A percentile compares a stretch with the other conserved stretches of the same genome.
Conservation (phyloP, 2,113 vertebrate genomes). For the Pseudorasbora parva region DNA sequence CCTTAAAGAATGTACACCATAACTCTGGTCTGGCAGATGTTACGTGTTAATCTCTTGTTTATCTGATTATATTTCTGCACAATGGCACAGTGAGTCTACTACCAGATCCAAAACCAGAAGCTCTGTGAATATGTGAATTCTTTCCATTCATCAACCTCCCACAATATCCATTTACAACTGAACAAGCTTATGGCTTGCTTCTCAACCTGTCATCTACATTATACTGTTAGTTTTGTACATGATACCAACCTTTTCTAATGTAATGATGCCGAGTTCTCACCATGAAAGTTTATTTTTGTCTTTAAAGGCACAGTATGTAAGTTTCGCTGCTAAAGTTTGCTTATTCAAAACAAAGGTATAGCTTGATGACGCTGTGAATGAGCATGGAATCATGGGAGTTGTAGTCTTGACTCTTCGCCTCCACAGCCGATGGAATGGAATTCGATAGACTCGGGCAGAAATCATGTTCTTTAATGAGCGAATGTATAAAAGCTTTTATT, state of each 20-base stretch:
- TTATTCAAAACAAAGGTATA: too few relatives aligned
- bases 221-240: background rate
- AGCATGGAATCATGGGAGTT: too few relatives aligned
- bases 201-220: too few relatives aligned
- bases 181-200: slow-evolving; percentile 1
- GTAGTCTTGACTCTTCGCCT: too few relatives aligned
- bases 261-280: background rate
- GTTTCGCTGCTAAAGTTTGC: too few relatives aligned
- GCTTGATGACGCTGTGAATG: too few relatives aligned
- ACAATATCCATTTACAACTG: slow-evolving; percentile 36
- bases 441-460: too few relatives aligned
- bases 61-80: slow-evolving; percentile 41
- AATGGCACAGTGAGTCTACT: slow-evolving; percentile 20
- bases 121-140: slow-evolving; percentile 33
- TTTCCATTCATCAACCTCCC: slow-evolving; percentile 36
- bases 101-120: slow-evolving; percentile 9
- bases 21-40: slow-evolving; percentile 23
- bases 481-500: too few relatives aligned
- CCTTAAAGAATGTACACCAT: slow-evolving; percentile 15
- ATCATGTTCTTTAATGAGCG: too few relatives aligned
- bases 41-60: slow-evolving; percentile 37
- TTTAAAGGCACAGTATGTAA: background rate
- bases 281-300: slow-evolving; percentile 1
- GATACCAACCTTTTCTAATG: background rate
- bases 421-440: too few relatives aligned